Percentiles rank a stretch among this genome's conserved stretches.
Evolutionary conservation across 2,797 vertebrate species (phyloP).

Genomic region (Chaetodon trifasciatus): DNA sequence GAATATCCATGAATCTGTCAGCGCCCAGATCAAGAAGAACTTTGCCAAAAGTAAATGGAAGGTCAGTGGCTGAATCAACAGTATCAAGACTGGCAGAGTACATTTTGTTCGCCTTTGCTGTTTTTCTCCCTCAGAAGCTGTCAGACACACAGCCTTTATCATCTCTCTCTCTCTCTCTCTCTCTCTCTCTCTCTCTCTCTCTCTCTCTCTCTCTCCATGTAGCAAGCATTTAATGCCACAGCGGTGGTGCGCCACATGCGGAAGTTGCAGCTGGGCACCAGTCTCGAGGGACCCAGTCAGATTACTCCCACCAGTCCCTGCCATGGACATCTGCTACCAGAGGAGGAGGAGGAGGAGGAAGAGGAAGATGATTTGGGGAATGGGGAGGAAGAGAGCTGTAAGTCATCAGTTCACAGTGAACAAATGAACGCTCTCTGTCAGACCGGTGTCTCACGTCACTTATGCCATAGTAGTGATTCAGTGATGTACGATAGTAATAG

Average conservation of each 20-base stretch:
- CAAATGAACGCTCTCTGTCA: conserved; percentile 15
- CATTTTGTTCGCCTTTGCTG: conserved; percentile 29
- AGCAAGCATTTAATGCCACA: conserved; percentile 99
- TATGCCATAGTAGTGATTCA: neutral
- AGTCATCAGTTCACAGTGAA: conserved; percentile 52
- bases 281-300: conserved; percentile 91
- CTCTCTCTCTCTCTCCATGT: conserved; percentile 20
- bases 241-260: conserved; percentile 97
- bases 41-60: conserved; percentile 99
- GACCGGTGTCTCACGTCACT: neutral
- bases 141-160: conserved; percentile 20
- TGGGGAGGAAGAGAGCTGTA: conserved; percentile 82
- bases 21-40: conserved; percentile 98
- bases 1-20: conserved; percentile 98
- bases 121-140: conserved; percentile 30
- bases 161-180: no score
- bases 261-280: conserved; percentile 94
- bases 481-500: neutral
- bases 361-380: conserved; percentile 85
- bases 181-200: neutral
- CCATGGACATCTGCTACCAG: conserved; percentile 84
- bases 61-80: conserved; percentile 83
- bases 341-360: conserved; percentile 78
- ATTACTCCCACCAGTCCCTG: conserved; percentile 87
- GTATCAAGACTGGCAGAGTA: conserved; percentile 39